A percentile compares a stretch with the other conserved stretches of the same genome.
These are phyloP conservation scores for Ptychochromis oligacanthus DNA, from an alignment of 2,113 vertebrate genomes.

Conservation along the genomic window DNA sequence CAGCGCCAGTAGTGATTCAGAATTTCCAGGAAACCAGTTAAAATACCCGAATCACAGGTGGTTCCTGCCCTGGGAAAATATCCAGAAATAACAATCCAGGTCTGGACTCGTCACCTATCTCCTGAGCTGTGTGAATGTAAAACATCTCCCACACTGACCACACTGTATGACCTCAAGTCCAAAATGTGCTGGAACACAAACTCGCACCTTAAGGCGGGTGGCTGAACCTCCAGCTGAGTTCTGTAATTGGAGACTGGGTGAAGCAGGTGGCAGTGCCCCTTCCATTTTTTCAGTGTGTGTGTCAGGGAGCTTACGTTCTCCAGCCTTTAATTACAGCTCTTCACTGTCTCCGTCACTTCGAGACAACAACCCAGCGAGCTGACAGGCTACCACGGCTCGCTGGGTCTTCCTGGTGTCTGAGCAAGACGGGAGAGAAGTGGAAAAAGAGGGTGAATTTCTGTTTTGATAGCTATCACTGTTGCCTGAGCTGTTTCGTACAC, in stretches of 20 bases:
- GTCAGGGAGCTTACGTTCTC: slow-evolving; percentile 11
- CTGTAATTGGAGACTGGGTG: slow-evolving; percentile 51
- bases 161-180: background rate
- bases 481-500: background rate
- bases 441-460: background rate
- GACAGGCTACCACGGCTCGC: background rate
- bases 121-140: background rate
- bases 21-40: background rate
- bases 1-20: background rate
- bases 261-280: slow-evolving; percentile 42
- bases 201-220: background rate
- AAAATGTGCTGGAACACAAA: background rate
- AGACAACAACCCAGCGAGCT: slow-evolving; percentile 1
- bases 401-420: background rate
- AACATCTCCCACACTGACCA: background rate
- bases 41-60: slow-evolving; percentile 5
- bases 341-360: slow-evolving; percentile 16
- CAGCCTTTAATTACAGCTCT: slow-evolving; percentile 54
- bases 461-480: background rate
- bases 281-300: background rate
- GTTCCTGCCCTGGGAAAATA: background rate
- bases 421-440: rapidly evolving
- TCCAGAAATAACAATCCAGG: background rate
- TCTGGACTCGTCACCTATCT: background rate
- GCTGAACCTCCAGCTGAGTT: slow-evolving; percentile 32